Base-by-base conservation (phyloP, 2,888 invertebrate genomes). In the Cephus pulcher region DNA sequence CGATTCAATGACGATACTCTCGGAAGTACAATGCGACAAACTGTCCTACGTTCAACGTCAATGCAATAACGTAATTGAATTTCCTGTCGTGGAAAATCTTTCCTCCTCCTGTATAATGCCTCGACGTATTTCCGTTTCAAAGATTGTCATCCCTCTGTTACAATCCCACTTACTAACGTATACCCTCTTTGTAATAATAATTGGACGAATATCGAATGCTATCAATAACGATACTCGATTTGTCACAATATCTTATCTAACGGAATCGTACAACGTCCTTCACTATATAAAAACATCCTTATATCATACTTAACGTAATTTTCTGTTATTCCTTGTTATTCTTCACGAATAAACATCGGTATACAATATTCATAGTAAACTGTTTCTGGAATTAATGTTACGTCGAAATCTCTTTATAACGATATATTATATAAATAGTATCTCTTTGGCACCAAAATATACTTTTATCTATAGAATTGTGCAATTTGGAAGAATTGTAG, bases 31-130 rank as follows among this genome's bases (percentile, higher is more conserved):
- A 74, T 71, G 40, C 40, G 71, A n/a, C 34, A 75, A 75, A 78
- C 70, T 71, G 78, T 71, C 70, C 37, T 70, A 32, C 70, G 75
- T 69, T 34, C 33, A 33, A 78, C 78, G 71, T 78, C 78, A 78
- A 78, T 77, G 34, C 73, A 74, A 78, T 78, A 34, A 37, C 69
- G 71, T 78, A 78, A 78, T 78, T 78, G 78, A 75, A 74, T 78
- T 78, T 75, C 75, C 75, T 75, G 78, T 35, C 70, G 34, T 23
- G 40, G 75, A 78, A 78, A 75, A 74, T 37, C 30, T 74, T 78
- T 35, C 70, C 70, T 70, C 30, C 30, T 40, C 35, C 69, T 75
- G 78, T 78, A 74, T 34, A 34, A 34, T 71, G 11, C 34, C 71
- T 34, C 15, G 30, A 71, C 32, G 33, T 32, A 33, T 30, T 71